phyloP scores from a whole-genome alignment of 2,888 invertebrate genomes.

The Electrophaes corylata region DNA sequence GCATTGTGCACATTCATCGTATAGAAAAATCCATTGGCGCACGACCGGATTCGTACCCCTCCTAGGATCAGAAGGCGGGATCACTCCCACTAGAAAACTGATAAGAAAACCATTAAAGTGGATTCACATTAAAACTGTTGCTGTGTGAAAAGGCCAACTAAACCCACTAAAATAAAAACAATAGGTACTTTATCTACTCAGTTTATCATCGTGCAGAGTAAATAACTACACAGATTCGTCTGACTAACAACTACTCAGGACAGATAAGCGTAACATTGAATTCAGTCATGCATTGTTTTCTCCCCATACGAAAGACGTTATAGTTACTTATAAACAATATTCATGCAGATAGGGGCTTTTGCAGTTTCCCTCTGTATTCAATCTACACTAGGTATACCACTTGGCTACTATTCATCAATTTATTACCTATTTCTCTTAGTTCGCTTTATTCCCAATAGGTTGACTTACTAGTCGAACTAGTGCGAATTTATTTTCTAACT shows the following conservation, averaged over 20 bases:
- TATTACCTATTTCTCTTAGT: no score
- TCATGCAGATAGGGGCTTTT: not conserved
- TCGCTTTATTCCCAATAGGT: no score
- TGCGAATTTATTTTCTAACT: no score
- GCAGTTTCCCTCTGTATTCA: not conserved
- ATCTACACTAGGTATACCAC: not conserved
- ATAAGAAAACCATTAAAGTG: not conserved
- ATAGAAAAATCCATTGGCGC: no score
- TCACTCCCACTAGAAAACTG: no score
- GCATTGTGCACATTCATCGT: no score
- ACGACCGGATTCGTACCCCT: no score
- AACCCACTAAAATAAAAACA: conserved; percentile 10
- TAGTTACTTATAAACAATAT: conserved; percentile 8
- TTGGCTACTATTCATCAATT: not conserved
- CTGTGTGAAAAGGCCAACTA: conserved; percentile 25
- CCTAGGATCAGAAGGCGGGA: no score
- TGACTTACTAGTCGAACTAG: no score
- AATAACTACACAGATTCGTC: conserved; percentile 43
- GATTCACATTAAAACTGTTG: not conserved
- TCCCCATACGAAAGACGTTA: conserved; percentile 37
- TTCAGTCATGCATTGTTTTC: conserved; percentile 59
- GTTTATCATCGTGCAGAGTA: conserved; percentile 57
- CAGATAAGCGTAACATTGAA: conserved; percentile 57
- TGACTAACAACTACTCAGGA: conserved; percentile 45
- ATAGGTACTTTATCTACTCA: conserved; percentile 27